phyloP scores from a whole-genome alignment of 2,797 vertebrate genomes.

The Eulemur rubriventer region DNA sequence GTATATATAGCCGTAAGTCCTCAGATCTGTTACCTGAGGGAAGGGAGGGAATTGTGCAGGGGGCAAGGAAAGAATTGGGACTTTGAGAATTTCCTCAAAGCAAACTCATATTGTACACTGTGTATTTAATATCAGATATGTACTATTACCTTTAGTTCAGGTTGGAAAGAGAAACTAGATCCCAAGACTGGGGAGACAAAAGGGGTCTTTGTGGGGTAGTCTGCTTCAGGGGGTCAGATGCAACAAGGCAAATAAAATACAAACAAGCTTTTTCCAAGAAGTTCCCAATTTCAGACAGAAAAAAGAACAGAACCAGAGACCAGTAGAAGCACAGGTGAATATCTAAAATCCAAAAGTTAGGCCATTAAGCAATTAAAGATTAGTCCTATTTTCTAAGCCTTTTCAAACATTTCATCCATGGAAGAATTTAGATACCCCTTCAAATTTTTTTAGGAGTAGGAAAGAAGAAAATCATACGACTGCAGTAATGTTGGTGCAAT shows the following conservation, averaged over 20 bases:
- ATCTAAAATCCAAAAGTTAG: background rate
- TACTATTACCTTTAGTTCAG: background rate
- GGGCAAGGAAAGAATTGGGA: background rate
- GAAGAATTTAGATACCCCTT: background rate
- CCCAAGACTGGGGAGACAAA: background rate
- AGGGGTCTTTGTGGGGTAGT: background rate
- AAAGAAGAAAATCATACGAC: background rate
- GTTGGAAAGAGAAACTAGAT: background rate
- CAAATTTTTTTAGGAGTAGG: background rate
- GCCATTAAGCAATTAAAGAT: background rate
- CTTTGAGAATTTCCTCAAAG: background rate
- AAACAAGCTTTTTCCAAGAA: background rate
- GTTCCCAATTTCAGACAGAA: background rate
- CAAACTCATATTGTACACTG: background rate
- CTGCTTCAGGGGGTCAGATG: background rate
- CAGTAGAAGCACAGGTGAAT: background rate
- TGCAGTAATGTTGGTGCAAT: background rate
- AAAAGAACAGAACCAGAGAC: background rate
- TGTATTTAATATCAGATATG: background rate
- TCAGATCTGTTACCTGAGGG: background rate
- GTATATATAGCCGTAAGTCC: no score
- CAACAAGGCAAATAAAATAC: background rate
- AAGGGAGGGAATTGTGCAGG: background rate
- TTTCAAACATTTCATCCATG: background rate
- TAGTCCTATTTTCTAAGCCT: background rate